phyloP scores from a whole-genome alignment of 2,888 invertebrate genomes.

The Reticulitermes lucifugus region DNA sequence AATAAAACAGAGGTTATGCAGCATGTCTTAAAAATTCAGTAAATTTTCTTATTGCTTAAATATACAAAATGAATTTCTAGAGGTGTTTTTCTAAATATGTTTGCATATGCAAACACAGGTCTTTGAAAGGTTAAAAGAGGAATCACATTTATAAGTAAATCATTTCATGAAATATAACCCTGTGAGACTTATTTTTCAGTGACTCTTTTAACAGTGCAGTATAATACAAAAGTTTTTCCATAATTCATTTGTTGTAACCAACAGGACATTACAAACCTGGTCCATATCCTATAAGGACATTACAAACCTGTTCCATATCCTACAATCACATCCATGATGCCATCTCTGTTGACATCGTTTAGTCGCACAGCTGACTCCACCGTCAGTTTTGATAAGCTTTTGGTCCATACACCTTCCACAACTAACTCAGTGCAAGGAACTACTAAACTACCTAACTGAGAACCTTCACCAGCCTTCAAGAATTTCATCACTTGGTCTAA shows the following conservation, averaged over 20 bases:
- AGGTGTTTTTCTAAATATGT: no score
- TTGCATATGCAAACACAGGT: no score
- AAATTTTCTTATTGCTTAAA: no score
- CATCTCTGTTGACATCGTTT: slow-evolving; percentile 79
- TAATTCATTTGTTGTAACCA: neutral
- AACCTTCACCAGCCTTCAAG: slow-evolving; percentile 66
- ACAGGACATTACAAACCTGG: neutral
- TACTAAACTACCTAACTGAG: slow-evolving; percentile 59
- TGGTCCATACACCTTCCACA: slow-evolving; percentile 74
- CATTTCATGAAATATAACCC: neutral
- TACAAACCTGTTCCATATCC: slow-evolving; percentile 80
- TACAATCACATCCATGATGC: slow-evolving; percentile 76
- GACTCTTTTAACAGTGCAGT: no score
- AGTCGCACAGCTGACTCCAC: slow-evolving; percentile 80
- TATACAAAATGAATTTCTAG: no score
- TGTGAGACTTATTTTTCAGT: no score
- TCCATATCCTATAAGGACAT: neutral
- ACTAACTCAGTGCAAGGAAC: slow-evolving; percentile 72
- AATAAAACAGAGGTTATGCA: no score
- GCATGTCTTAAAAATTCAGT: no score
- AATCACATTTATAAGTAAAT: neutral
- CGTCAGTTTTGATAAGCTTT: slow-evolving; percentile 75
- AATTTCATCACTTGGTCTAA: slow-evolving; percentile 69
- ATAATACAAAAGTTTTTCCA: no score
- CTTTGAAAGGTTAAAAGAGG: no score